Evolutionary conservation across 1,140 invertebrate species (phyloP), one percentile per base, ranked within the genome.

Genomic region (Atta colombica): DNA sequence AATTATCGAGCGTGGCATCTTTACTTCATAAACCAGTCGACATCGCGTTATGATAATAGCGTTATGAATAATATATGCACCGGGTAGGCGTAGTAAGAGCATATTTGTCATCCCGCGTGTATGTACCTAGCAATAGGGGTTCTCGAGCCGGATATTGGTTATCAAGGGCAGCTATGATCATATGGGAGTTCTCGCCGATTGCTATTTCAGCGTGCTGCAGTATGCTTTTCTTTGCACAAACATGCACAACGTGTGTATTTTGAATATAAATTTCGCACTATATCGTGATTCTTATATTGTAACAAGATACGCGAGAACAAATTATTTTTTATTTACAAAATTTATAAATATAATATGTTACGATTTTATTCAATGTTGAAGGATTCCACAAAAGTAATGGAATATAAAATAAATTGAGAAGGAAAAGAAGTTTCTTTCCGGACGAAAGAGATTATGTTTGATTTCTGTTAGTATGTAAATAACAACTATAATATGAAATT

Each of bases 41-140:
- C 80, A 84, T 84, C 45, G 55, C 80, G 80, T 84, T 84, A 84
- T 61, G 80, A 84, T 84, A 84, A 84, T 84, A 75, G 80, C 69
- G 8, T 58, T 84, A 84, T 84, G 69, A 84, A 84, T 84, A 84
- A 84, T 84, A 84, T 75, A 84, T 61, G 39, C 69, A 69, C n/a
- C 28, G 39, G 2, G 45, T 49, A 51, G 80, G 80, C 80, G 35
- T 75, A 82, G 68, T 82, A 84, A 84, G 69, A 75, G 80, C 80
- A 84, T 84, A 84, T 75, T 84, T 84, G 39, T 84, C 80, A 84
- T 75, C 69, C 25, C 39, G 8, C n/a, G 18, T 84, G 69, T 61
- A 58, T 58, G 25, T 25, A 49, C 21, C 68, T 16, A 10, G 80
- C 80, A 61, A 74, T 84, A 74, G 69, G 28, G 25, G 39, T 35